Percentiles rank a stretch among this genome's conserved stretches.
phyloP scores from a whole-genome alignment of 2,797 vertebrate species.

The Artibeus lituratus region DNA sequence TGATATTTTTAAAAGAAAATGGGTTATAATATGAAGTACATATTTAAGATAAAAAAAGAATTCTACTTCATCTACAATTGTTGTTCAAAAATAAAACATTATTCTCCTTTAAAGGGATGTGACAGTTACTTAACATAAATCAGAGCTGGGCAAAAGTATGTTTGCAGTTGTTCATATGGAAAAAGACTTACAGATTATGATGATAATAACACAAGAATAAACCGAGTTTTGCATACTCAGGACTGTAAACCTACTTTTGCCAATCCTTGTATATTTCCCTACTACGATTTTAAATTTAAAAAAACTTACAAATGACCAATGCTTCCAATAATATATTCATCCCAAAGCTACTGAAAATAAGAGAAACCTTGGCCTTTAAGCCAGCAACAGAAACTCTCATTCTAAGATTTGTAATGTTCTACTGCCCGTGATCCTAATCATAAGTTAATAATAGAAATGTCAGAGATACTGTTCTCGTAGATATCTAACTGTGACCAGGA shows the following conservation, averaged over 20 bases:
- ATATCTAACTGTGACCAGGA: not conserved
- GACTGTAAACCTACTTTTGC: not conserved
- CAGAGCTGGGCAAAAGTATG: not conserved
- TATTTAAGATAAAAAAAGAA: not conserved
- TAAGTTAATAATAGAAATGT: not conserved
- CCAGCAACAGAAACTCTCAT: not conserved
- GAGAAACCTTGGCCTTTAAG: not conserved
- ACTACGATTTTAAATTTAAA: not conserved
- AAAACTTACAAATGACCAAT: not conserved
- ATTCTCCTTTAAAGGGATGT: not conserved
- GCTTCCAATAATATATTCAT: not conserved
- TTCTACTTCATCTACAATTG: not conserved
- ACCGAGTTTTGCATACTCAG: not conserved
- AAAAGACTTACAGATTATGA: not conserved
- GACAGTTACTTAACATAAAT: not conserved
- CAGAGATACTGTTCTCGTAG: not conserved
- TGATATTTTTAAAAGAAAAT: not conserved
- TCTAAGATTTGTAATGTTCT: not conserved
- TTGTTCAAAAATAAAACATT: conserved; percentile 8
- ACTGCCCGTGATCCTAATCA: not conserved
- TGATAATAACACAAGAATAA: not conserved
- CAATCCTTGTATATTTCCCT: not conserved
- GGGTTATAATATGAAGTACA: not conserved
- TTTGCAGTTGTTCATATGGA: not conserved
- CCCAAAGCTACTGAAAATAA: not conserved